These are phyloP conservation scores for Masticophis lateralis DNA, from an alignment of 2,797 vertebrate genomes.

Conservation along the genomic window DNA sequence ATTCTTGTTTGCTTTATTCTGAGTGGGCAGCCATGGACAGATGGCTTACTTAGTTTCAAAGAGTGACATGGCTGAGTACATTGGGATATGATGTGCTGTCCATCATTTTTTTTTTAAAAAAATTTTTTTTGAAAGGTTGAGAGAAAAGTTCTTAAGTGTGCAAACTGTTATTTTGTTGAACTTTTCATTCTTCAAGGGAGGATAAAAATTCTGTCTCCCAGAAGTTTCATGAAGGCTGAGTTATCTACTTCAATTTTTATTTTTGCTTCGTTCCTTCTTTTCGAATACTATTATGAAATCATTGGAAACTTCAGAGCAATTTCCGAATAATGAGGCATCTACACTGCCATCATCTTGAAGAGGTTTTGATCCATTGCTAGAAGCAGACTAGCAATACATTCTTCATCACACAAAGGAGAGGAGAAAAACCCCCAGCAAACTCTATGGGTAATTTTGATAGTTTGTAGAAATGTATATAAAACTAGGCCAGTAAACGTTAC, in stretches of 20 bases:
- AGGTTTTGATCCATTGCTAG: background rate
- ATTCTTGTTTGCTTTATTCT: background rate
- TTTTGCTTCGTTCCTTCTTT: background rate
- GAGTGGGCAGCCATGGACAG: background rate
- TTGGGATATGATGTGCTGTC: background rate
- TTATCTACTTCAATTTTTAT: background rate
- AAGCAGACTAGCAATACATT: background rate
- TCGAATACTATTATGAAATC: background rate
- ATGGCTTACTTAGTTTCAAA: background rate
- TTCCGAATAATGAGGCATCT: background rate
- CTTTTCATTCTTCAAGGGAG: background rate
- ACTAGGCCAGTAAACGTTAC: slow-evolving; percentile 39
- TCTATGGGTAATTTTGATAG: background rate
- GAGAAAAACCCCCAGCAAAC: background rate
- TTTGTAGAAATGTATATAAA: background rate
- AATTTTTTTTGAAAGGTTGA: background rate
- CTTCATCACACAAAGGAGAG: background rate
- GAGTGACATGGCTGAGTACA: background rate
- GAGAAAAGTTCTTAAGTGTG: background rate
- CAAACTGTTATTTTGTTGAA: background rate
- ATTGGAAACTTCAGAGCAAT: background rate
- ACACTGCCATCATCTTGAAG: background rate
- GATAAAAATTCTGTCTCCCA: background rate
- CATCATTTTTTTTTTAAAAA: background rate
- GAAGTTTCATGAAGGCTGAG: background rate